These are phyloP conservation scores for Cataglyphis altisquamis DNA, from an alignment of 2,888 invertebrate genomes.

Conservation along the genomic window DNA sequence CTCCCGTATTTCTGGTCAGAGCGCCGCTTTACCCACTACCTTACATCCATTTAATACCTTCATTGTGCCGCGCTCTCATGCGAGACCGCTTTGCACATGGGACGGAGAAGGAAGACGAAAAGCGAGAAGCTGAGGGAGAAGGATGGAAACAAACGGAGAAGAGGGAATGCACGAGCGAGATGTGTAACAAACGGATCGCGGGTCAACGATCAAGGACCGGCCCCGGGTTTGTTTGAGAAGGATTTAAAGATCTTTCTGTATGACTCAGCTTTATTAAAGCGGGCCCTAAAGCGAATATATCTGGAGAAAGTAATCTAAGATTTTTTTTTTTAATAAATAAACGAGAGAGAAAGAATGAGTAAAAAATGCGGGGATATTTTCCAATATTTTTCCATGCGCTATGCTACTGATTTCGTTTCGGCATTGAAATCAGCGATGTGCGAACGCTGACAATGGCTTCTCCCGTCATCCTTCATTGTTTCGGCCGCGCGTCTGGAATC, in stretches of 20 bases:
- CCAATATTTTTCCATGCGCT: background rate
- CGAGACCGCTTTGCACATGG: conserved; percentile 51
- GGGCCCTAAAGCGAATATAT: conserved; percentile 50
- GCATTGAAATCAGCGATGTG: background rate
- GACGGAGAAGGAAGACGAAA: conserved; percentile 13
- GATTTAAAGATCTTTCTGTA: conserved; percentile 81
- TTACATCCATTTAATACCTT: conserved; percentile 74
- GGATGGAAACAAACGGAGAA: conserved; percentile 26
- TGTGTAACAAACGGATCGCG: conserved; percentile 78
- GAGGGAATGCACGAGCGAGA: conserved; percentile 62
- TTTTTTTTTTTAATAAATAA: background rate
- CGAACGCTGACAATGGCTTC: conserved; percentile 6
- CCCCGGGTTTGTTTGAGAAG: conserved; percentile 77
- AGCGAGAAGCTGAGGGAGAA: conserved; percentile 1
- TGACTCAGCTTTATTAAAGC: conserved; percentile 83
- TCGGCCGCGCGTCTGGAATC: conserved; percentile 77
- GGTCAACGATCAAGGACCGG: conserved; percentile 77
- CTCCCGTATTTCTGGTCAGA: conserved; percentile 62
- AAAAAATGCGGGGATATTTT: background rate
- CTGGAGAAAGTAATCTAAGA: conserved; percentile 6
- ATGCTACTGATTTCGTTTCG: background rate
- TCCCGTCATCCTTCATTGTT: conserved; percentile 77
- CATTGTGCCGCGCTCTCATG: conserved; percentile 57
- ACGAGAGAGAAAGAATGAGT: background rate
- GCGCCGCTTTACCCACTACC: conserved; percentile 76